phyloP scores from a whole-genome alignment of 2,797 vertebrate genomes.

The Chanos chanos region DNA sequence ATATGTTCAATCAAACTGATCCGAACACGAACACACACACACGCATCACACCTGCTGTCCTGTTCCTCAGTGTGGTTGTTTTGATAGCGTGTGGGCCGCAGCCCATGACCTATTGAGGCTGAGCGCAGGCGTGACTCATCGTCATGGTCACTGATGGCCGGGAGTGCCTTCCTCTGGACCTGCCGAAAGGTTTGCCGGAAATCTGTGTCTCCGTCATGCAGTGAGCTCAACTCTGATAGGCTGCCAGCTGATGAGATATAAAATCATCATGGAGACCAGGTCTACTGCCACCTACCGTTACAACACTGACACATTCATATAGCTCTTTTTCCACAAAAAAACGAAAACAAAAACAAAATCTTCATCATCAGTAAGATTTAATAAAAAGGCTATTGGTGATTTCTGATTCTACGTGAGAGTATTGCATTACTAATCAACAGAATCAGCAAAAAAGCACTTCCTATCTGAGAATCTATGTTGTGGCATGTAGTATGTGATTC shows the following conservation, averaged over 20 bases:
- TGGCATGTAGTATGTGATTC: too few species aligned
- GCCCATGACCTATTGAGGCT: slow-evolving; percentile 38
- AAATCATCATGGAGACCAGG: slow-evolving; percentile 16
- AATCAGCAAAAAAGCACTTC: too few species aligned
- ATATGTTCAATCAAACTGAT: too few species aligned
- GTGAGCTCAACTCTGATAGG: slow-evolving; percentile 93
- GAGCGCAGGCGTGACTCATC: slow-evolving; percentile 60
- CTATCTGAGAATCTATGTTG: too few species aligned
- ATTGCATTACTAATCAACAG: too few species aligned
- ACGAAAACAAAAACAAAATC: too few species aligned
- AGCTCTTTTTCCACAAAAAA: neutral
- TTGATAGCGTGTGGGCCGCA: slow-evolving; percentile 51
- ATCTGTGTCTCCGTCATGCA: slow-evolving; percentile 80
- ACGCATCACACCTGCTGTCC: slow-evolving; percentile 58
- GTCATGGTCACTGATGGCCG: slow-evolving; percentile 75
- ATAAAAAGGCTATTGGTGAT: too few species aligned
- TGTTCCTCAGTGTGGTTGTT: slow-evolving; percentile 63
- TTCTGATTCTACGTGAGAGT: too few species aligned
- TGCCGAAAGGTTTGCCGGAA: slow-evolving; percentile 86
- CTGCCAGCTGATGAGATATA: slow-evolving; percentile 70
- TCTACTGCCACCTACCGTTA: neutral
- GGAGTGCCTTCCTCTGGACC: slow-evolving; percentile 81
- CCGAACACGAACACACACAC: neutral
- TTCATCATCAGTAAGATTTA: too few species aligned
- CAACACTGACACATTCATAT: neutral